These are phyloP conservation scores for Therioaphis trifolii DNA, from an alignment of 2,888 invertebrate species.

Conservation along the genomic window DNA sequence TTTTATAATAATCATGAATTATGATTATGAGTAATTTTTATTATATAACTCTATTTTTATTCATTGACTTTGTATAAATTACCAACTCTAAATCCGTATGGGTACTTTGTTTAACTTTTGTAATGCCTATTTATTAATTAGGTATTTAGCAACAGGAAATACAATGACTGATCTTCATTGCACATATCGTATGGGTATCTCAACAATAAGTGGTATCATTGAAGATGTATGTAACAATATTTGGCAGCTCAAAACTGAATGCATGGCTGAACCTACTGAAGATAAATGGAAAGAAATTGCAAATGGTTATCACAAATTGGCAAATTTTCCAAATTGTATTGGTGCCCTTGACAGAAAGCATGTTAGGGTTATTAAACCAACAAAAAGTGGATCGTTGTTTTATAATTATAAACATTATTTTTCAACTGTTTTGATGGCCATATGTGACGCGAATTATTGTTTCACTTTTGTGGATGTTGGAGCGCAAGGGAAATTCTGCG, in stretches of 20 bases:
- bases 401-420: slow-evolving; percentile 63
- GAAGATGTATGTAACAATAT: slow-evolving; percentile 23
- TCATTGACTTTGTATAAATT: no score
- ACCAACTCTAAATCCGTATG: no score
- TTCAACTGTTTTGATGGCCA: slow-evolving; percentile 61
- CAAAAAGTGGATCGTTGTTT: slow-evolving; percentile 54
- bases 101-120: no score
- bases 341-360: slow-evolving; percentile 60
- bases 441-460: slow-evolving; percentile 62
- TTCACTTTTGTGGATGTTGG: slow-evolving; percentile 60
- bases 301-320: slow-evolving; percentile 60
- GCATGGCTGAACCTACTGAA: slow-evolving; percentile 46
- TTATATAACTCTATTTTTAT: no score
- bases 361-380: slow-evolving; percentile 59
- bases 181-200: slow-evolving; percentile 67
- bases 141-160: slow-evolving; percentile 66
- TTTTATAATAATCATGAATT: no score
- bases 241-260: slow-evolving; percentile 19
- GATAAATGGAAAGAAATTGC: slow-evolving; percentile 58
- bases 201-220: slow-evolving; percentile 57
- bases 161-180: slow-evolving; percentile 67
- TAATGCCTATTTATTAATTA: slow-evolving; percentile 62
- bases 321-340: slow-evolving; percentile 63
- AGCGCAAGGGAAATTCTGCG: slow-evolving; percentile 57
- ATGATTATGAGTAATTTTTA: no score